Evolutionary conservation across 2,888 invertebrate genomes (phyloP).

Genomic region (Arrhopalites spinosus): DNA sequence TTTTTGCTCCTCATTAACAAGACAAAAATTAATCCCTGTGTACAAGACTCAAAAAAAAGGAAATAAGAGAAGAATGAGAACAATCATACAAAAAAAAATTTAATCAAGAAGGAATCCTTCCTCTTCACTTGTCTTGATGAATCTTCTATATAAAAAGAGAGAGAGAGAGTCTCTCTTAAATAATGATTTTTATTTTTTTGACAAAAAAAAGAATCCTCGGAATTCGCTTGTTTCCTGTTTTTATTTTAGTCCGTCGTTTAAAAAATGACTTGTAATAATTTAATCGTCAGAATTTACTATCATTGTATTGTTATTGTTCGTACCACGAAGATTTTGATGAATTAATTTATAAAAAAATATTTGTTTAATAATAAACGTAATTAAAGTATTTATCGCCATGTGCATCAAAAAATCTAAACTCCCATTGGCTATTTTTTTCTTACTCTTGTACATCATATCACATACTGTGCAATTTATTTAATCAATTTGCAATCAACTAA

Average conservation of each 20-base stretch:
- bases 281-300: neutral
- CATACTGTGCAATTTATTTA: neutral
- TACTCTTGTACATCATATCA: neutral
- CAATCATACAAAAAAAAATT: no score
- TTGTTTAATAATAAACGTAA: neutral
- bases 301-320: neutral
- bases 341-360: conserved; percentile 1
- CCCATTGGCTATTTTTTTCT: neutral
- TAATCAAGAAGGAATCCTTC: no score
- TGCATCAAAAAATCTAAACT: neutral
- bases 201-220: neutral
- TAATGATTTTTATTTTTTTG: neutral
- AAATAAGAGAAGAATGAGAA: neutral
- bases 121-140: no score
- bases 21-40: neutral
- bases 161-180: neutral
- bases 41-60: neutral
- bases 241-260: neutral
- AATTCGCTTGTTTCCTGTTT: conserved; percentile 1
- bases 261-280: neutral
- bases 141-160: neutral
- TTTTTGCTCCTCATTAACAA: conserved; percentile 54
- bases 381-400: neutral
- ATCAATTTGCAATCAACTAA: neutral
- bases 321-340: neutral